Evolutionary conservation across 1,140 invertebrate species (phyloP).

Genomic region (Zaprionus tsacasi): DNA sequence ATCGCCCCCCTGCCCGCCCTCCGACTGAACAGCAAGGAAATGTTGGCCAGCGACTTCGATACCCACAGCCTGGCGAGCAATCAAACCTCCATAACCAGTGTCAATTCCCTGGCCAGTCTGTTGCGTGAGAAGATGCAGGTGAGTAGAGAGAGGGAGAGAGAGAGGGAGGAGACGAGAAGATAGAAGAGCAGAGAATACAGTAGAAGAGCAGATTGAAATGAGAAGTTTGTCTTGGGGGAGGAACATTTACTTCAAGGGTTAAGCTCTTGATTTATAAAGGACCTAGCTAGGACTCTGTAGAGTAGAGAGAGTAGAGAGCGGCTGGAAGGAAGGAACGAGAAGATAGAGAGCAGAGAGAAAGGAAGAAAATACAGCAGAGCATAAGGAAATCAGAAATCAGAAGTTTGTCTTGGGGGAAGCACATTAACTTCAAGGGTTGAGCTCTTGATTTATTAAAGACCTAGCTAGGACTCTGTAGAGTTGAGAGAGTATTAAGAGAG

Average conservation of each 20-base stretch:
- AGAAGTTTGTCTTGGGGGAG: no score
- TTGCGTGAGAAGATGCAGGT: slow-evolving; percentile 92
- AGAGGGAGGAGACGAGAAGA: neutral
- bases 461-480: neutral
- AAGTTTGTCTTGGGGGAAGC: no score
- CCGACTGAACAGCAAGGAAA: slow-evolving; percentile 80
- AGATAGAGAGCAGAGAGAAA: neutral
- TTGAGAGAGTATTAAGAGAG: neutral
- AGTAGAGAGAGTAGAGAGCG: neutral
- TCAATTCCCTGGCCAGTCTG: slow-evolving; percentile 92
- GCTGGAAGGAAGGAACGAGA: no score
- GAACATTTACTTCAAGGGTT: no score
- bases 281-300: neutral
- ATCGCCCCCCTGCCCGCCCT: slow-evolving; percentile 80
- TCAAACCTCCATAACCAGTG: slow-evolving; percentile 89
- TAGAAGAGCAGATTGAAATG: neutral
- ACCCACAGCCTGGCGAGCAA: slow-evolving; percentile 81
- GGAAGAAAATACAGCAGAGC: no score
- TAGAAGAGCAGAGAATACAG: neutral
- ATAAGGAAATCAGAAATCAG: no score
- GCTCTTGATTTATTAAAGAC: neutral
- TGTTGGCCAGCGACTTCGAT: slow-evolving; percentile 83
- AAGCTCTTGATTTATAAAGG: neutral
- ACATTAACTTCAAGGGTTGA: no score
- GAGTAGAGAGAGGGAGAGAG: slow-evolving; percentile 37